Percentiles rank a stretch among this genome's conserved stretches.
These are phyloP conservation scores for Colaptes auratus DNA, from an alignment of 2,113 vertebrate genomes.

Conservation along the genomic window DNA sequence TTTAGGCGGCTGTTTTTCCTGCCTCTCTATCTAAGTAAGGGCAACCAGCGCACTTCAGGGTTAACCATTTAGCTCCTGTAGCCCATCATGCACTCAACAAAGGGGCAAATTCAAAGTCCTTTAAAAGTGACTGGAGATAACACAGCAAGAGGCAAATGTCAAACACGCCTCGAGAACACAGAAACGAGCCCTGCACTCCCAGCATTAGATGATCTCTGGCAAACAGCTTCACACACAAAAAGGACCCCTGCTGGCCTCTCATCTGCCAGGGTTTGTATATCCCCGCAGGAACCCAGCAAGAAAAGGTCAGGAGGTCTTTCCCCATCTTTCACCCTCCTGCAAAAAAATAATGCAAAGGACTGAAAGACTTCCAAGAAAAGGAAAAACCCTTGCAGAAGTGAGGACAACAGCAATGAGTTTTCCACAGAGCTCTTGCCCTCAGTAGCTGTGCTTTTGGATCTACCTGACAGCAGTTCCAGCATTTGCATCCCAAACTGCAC, in stretches of 20 bases:
- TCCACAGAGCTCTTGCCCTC: not conserved
- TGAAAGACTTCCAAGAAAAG: not conserved
- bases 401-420: not conserved
- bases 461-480: not conserved
- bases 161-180: constrained; percentile 35
- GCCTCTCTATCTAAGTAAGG: not conserved
- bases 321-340: not conserved
- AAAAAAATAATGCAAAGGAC: not conserved
- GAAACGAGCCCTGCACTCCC: not conserved
- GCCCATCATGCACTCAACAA: not conserved
- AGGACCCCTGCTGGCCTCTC: constrained; percentile 65
- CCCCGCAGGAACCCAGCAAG: constrained; percentile 40
- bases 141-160: constrained; percentile 33
- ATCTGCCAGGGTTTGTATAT: constrained; percentile 54
- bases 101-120: not conserved
- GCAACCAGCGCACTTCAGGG: not conserved
- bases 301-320: constrained; percentile 15
- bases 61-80: not conserved
- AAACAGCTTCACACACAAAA: constrained; percentile 14
- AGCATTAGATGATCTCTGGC: constrained; percentile 33
- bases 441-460: not conserved
- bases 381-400: not conserved
- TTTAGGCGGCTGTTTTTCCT: not conserved
- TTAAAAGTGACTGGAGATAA: not conserved
- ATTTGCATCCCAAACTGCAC: not conserved